Base-by-base conservation (phyloP, 1,140 invertebrate genomes). In the Sycophila sp. region DNA sequence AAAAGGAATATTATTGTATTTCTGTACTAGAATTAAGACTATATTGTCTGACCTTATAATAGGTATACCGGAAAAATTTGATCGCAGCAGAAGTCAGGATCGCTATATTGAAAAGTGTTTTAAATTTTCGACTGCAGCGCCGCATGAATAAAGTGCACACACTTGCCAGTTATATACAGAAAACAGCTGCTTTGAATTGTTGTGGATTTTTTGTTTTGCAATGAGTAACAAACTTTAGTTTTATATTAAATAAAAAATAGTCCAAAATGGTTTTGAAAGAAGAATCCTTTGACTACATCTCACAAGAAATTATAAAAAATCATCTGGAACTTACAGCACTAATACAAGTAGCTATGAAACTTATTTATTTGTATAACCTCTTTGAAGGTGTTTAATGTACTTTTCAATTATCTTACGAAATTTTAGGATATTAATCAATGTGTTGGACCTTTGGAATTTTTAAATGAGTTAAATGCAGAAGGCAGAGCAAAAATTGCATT, bases 311-410 rank as follows among this genome's bases (percentile, higher is more conserved):
- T 60, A 89, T 92, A 26, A 92, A 92, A 77, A 87, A 90, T 74
- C 90, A 92, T 84, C 87, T 94, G 74, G 88, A 92, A 84, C 83
- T 93, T 17, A 93, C 92, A 81, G 92, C 92, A 40, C 87, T 93
- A 49, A 94, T 94, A 76, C 93, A 94, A 87, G 93, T 93, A 87
- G 66, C 71, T 59, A 22, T 47, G 4, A 32, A 62, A 19, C 49
- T 24, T 6, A 26, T 26, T 3, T 22, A 62, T 60, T 65, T 59
- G 36, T 56, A n/a, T 71, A 62, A 66, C 49, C 30, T 42, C 64
- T 38, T 11, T 45, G 38, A 22, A 69, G 47, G 22, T 53, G 40
- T 38, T 64, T 34, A 38, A 40, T 63, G 17, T 58, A 22, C 22
- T 58, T 67, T 3, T 36, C 4, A 53, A 30, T 42, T 0, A 17